Conservation (phyloP, 2,113 vertebrate genomes). For the Callithrix jacchus region DNA sequence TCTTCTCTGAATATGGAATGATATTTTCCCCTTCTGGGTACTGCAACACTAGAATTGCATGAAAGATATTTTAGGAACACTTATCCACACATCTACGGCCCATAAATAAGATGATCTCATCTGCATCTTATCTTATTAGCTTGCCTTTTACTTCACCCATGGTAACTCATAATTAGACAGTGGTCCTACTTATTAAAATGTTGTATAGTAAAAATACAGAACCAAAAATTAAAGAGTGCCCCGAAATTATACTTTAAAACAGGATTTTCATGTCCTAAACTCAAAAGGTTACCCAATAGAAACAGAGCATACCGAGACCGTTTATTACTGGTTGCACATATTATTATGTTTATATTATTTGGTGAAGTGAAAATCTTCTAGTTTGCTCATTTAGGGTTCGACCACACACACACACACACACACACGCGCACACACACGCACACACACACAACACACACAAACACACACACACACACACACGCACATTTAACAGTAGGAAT, state of each 20-base stretch:
- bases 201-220: constrained; percentile 44
- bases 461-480: neutral
- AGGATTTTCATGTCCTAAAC: constrained; percentile 24
- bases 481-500: constrained; percentile 58
- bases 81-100: neutral
- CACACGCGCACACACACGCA: no score
- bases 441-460: no score
- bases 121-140: neutral
- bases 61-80: constrained; percentile 1
- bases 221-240: constrained; percentile 21
- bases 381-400: neutral
- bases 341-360: neutral
- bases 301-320: neutral
- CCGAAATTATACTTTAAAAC: constrained; percentile 23
- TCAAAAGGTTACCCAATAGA: neutral
- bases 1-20: neutral
- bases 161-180: constrained; percentile 15
- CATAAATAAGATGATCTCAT: neutral
- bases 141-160: constrained; percentile 30
- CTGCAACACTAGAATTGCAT: neutral
- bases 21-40: rapidly evolving
- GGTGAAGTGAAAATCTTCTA: neutral
- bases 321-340: neutral
- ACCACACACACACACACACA: neutral
- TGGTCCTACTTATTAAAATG: neutral